Evolutionary conservation across 2,888 invertebrate species (phyloP), one percentile per base, ranked within the genome.

Genomic region (Empis livida): DNA sequence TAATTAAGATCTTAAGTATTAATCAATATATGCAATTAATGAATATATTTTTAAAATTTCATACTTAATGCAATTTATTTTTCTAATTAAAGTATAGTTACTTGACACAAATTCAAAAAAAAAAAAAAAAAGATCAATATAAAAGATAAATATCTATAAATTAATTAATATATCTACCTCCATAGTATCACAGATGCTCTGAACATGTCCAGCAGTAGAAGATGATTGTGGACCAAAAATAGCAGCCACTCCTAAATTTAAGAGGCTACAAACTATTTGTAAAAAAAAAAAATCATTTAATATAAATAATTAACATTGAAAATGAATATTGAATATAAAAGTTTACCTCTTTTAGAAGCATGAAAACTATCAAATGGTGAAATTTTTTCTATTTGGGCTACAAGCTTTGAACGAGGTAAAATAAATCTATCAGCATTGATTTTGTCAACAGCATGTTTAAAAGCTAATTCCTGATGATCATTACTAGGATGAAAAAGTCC

Each of bases 171-270:
- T 37, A 55, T 54, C 55, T 59, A 69, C 84, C 71, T 93, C 92
- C 84, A 94, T 87, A 43, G 91, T 89, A 69, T 94, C 93, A 67
- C 94, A 94, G 64, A 95, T 91, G 56, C 92, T 92, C 71, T 94
- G 94, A 38, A 94, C 91, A 70, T 94, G 93, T 52, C 87, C 87
- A 23, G 92, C 90, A 2, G 92, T 89, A 50, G 87, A 85, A 3
- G 87, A 80, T 43, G 90, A 90, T 66, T 91, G 89, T 10, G 95
- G 94, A 3, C 94, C 94, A 61, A 95, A 91, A 61, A 95, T 88
- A 42, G 92, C 94, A 5, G 91, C 93, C 43, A 95, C 89, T 10
- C 94, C 94, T 58, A 83, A 83, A 58, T 85, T 78, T 53, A 88
- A 73, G 51, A 93, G 76, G 61, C 88, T 84, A 65, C 94, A 94